phyloP scores from a whole-genome alignment of 2,888 invertebrate genomes.

The Candidula unifasciata region DNA sequence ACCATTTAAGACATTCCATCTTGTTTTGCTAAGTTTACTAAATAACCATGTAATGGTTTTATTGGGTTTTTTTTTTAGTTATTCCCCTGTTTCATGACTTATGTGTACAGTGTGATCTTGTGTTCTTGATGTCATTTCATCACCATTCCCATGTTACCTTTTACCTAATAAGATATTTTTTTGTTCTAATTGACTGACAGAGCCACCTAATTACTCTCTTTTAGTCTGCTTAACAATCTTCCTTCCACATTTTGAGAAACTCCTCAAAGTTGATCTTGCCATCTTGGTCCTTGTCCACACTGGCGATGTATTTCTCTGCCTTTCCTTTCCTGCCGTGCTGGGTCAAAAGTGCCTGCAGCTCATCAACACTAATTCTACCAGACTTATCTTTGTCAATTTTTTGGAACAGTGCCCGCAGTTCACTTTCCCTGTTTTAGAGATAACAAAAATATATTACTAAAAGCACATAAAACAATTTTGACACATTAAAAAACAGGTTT shows the following conservation, averaged over 20 bases:
- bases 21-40: no score
- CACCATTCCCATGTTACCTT: neutral
- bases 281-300: conserved; percentile 29
- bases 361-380: conserved; percentile 30
- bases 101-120: no score
- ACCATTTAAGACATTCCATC: no score
- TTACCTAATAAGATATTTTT: neutral
- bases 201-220: neutral
- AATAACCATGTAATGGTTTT: no score
- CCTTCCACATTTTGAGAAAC: conserved; percentile 39
- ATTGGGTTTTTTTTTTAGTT: no score
- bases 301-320: neutral
- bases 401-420: conserved; percentile 26
- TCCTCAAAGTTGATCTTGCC: conserved; percentile 44
- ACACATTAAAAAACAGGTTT: no score
- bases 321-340: conserved; percentile 11
- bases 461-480: no score
- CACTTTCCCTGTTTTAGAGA: conserved; percentile 33
- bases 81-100: no score
- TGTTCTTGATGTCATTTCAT: neutral
- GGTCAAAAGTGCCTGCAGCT: conserved; percentile 6
- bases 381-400: conserved; percentile 46
- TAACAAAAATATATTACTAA: no score
- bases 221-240: no score
- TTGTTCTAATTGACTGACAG: neutral